These are phyloP conservation scores for Adrianichthys oophorus DNA, from an alignment of 2,797 vertebrate species.

Conservation along the genomic window DNA sequence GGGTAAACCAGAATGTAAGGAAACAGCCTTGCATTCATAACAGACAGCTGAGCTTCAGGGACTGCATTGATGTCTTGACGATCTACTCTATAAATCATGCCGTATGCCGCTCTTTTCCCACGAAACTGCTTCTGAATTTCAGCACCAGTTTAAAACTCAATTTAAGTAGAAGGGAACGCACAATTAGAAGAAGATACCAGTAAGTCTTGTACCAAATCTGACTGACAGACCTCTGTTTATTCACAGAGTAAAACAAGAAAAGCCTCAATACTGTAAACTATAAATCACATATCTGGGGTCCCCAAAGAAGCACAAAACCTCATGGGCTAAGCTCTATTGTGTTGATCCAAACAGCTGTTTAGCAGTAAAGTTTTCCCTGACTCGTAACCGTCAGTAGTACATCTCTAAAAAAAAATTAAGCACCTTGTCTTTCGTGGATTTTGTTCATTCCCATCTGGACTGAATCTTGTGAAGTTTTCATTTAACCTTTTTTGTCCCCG, in stretches of 20 bases:
- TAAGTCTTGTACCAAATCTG: constrained; percentile 15
- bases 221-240: constrained; percentile 20
- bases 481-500: too few species aligned
- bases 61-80: constrained; percentile 34
- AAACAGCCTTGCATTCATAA: constrained; percentile 25
- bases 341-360: constrained; percentile 47
- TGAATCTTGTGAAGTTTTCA: too few species aligned
- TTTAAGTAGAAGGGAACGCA: constrained; percentile 14
- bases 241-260: constrained; percentile 23
- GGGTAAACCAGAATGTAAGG: not conserved
- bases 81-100: constrained; percentile 51
- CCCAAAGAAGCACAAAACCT: constrained; percentile 22
- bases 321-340: constrained; percentile 21
- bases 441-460: too few species aligned
- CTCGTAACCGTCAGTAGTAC: constrained; percentile 13
- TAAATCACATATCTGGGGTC: constrained; percentile 13
- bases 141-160: constrained; percentile 25
- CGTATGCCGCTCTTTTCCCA: constrained; percentile 47
- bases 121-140: constrained; percentile 34
- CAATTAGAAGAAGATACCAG: constrained; percentile 15
- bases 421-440: constrained; percentile 3
- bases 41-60: constrained; percentile 45
- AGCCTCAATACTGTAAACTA: constrained; percentile 6
- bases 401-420: constrained; percentile 16
- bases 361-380: constrained; percentile 32